Base-by-base conservation (phyloP, 2,888 invertebrate species). In the Microctonus brassicae region DNA sequence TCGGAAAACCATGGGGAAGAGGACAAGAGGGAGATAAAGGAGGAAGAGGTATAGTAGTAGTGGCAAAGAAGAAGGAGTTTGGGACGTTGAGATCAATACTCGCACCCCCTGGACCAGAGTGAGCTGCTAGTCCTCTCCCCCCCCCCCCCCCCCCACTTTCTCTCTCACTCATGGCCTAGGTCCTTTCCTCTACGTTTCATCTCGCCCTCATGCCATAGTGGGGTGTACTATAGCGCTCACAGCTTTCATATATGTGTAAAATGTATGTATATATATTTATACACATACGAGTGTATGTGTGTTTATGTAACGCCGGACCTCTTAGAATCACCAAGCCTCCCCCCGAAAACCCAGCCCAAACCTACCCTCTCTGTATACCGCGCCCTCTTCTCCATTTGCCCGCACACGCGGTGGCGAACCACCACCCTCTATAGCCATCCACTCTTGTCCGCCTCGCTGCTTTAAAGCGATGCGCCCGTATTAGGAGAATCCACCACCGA, bases 21-120 rank as follows among this genome's bases (percentile, higher is more conserved):
- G 20, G 33, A 17, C 17, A 58, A 69, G 72, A 62, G 68, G 69
- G 64, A 64, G 71, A 67, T 52, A 69, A 63, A 69, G 66, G 73
- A 74, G 72, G 53, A 22, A 42, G 53, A 65, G 65, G 57, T 33
- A 62, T 66, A 73, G 74, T 71, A 73, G 68, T 60, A 53, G 57
- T 26, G n/a, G n/a, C n/a, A n/a, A n/a, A n/a, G 52, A 69, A 73
- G 74, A 73, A 73, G 68, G 74, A 73, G 80, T 81, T 80, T 58
- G 58, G 84, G 84, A 79, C 81, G 79, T 77, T 76, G 83, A 86
- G 87, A 87, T 87, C 87, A 87, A 87, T 87, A 87, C 87, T 81
- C 80, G 84, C 83, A 82, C 84, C 86, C 83, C 84, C 84, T 84
- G 85, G 85, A 84, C 85, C 83, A 83, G 83, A 84, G n/a, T n/a